phyloP scores from a whole-genome alignment of 2,888 invertebrate species.

The Hanleya hanleyi region DNA sequence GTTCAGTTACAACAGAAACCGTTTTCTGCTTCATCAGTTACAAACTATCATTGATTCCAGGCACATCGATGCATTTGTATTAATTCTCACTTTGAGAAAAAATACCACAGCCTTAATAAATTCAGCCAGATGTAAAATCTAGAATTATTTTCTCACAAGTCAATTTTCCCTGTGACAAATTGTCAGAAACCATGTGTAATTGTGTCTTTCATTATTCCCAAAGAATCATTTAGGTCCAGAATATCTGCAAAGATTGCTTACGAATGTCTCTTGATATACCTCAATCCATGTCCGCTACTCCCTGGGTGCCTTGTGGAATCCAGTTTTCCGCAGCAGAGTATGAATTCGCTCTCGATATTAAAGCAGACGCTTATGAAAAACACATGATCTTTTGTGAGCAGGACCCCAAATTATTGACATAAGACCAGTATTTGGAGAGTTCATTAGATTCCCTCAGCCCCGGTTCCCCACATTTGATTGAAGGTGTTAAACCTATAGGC shows the following conservation, averaged over 20 bases:
- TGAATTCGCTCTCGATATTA: too few species aligned
- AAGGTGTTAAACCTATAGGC: constrained; percentile 5
- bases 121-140: too few species aligned
- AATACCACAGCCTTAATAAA: too few species aligned
- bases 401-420: not conserved
- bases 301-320: not conserved
- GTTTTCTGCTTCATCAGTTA: too few species aligned
- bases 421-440: not conserved
- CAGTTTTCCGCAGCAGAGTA: too few species aligned
- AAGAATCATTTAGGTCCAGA: too few species aligned
- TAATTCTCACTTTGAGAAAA: too few species aligned
- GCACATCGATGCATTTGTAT: too few species aligned
- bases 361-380: constrained; percentile 1
- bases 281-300: not conserved
- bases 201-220: too few species aligned
- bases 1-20: too few species aligned
- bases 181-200: not conserved
- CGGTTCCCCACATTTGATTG: not conserved
- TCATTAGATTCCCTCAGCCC: not conserved
- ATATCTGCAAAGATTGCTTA: not conserved
- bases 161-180: not conserved
- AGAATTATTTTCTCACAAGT: not conserved
- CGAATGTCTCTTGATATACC: not conserved
- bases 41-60: too few species aligned
- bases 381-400: constrained; percentile 1